Evolutionary conservation across 2,113 vertebrate genomes (phyloP), one percentile per base, ranked within the genome.

Genomic region (Marmota monax): DNA sequence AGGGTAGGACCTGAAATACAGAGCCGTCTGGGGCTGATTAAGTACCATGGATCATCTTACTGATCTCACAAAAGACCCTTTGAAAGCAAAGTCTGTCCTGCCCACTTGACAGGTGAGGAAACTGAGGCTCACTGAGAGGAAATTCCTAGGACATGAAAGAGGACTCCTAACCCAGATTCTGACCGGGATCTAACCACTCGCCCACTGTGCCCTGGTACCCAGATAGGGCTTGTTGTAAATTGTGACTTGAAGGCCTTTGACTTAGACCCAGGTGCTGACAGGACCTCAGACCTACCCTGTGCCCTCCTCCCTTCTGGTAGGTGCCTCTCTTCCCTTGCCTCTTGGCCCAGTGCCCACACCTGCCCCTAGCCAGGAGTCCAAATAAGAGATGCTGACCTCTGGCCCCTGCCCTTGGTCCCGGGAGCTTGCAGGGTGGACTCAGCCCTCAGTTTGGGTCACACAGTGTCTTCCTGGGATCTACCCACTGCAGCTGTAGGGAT

Each of bases 1-100:
- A 16, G 48, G 65, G 1, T 0, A 7, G 42, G 53, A 65, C 20
- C n/a, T 70, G 4, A 2, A 48, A n/a, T 0, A 0, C 69, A 27
- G 14, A 53, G 27, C 37, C 76, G 14, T n/a, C 5, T 0, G 1
- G 74, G 14, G 20, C 14, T 8, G 3, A 58, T 34, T 1, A 61
- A 5, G 12, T 1, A 27, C 8, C 27, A 0, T 1, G 5, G 2
- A 2, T 14, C 13, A 7, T 22, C 76, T 39, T 48, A 37, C 51
- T 34, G 22, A 53, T 11, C 29, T 65, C 23, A 4, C 45, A 53
- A 27, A 58, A n/a, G 11, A 13, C 27, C 18, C 70, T 51, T 27
- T n/a, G 1, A 14, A 82, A 42, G 61, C 84, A 16, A 34, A 70
- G 58, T 69, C 9, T 2, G n/a, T 25, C 27, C 20, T 6, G 18